Evolutionary conservation across 1,140 invertebrate genomes (phyloP).

Genomic region (Pseudomyrmex cubaensis): DNA sequence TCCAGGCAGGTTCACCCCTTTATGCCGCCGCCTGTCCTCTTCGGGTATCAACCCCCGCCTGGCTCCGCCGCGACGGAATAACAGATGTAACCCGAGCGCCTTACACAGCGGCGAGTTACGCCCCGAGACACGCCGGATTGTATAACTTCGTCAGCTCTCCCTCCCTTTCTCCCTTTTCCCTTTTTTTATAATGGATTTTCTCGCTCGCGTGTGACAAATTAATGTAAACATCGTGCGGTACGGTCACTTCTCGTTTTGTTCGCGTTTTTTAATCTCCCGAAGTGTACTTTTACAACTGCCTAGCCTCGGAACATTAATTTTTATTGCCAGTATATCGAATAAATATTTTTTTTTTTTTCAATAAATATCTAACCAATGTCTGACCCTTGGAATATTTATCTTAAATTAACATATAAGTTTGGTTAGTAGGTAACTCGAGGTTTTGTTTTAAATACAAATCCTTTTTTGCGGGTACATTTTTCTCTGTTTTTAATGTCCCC

Average conservation of each 20-base stretch:
- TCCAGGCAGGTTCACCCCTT: constrained; percentile 69
- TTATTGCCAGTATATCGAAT: too few species aligned
- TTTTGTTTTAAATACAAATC: too few species aligned
- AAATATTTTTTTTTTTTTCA: not conserved
- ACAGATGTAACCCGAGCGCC: constrained; percentile 69
- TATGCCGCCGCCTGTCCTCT: constrained; percentile 69
- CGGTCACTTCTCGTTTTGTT: constrained; percentile 22
- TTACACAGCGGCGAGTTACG: constrained; percentile 64
- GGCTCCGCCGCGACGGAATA: constrained; percentile 50
- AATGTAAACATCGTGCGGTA: constrained; percentile 65
- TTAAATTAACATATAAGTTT: too few species aligned
- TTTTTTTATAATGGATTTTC: constrained; percentile 67
- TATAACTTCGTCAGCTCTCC: constrained; percentile 54
- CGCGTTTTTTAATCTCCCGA: constrained; percentile 14
- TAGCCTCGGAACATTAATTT: not conserved
- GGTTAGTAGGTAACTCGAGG: too few species aligned
- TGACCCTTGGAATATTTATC: too few species aligned
- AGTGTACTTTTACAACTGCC: not conserved
- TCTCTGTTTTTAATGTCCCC: too few species aligned
- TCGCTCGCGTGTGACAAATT: constrained; percentile 66
- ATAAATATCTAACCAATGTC: not conserved
- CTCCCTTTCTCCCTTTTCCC: not conserved
- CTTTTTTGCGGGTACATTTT: too few species aligned
- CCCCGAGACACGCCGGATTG: constrained; percentile 61
- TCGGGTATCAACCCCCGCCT: constrained; percentile 57